phyloP scores from a whole-genome alignment of 2,113 vertebrate species.

The Eublepharis macularius region DNA sequence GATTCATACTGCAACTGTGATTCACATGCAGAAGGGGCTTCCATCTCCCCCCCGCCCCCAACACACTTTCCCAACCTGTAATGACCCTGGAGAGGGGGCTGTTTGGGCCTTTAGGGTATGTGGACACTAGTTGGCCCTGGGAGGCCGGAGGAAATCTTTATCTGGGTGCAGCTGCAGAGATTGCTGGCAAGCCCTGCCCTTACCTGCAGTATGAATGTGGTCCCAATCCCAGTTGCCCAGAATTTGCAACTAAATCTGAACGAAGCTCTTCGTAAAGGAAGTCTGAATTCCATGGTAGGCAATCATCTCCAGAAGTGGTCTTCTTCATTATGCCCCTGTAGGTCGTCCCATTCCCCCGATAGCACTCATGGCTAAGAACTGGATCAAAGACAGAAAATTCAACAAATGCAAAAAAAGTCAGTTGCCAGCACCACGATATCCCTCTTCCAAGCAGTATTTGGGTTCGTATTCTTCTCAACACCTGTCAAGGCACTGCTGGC shows the following conservation, averaged over 20 bases:
- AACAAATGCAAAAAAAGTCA: neutral
- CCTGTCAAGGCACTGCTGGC: too few relatives aligned
- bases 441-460: neutral
- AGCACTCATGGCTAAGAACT: conserved; percentile 81
- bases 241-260: conserved; percentile 66
- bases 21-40: too few relatives aligned
- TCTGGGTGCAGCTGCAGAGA: too few relatives aligned
- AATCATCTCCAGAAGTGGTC: conserved; percentile 78
- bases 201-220: conserved; percentile 91
- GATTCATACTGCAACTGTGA: too few relatives aligned
- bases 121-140: too few relatives aligned
- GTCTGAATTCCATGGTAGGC: conserved; percentile 89
- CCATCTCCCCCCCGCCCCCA: too few relatives aligned
- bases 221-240: conserved; percentile 80
- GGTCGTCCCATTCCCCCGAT: conserved; percentile 69
- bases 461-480: too few relatives aligned
- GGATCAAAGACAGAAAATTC: neutral
- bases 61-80: too few relatives aligned
- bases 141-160: too few relatives aligned
- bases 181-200: conserved; percentile 29
- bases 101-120: too few relatives aligned
- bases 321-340: conserved; percentile 82
- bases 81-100: too few relatives aligned
- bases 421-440: neutral
- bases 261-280: conserved; percentile 85